Percentiles rank a stretch among this genome's conserved stretches.
Conservation (phyloP, 1,140 invertebrate species). For the Zelostemma sp. region DNA sequence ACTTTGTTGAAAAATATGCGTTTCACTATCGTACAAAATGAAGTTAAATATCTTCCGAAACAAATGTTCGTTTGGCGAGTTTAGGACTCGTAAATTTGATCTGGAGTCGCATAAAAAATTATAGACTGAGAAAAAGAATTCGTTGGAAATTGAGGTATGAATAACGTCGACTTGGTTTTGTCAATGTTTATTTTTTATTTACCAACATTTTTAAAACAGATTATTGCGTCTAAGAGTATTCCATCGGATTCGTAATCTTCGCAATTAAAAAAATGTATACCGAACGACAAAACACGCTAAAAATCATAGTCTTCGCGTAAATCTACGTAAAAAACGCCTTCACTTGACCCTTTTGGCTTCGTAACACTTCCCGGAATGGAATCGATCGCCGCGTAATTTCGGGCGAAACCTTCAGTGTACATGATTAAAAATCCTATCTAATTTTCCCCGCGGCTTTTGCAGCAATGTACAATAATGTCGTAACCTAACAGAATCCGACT, state of each 20-base stretch:
- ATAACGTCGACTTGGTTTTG: no score
- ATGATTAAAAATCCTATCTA: neutral
- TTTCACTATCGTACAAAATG: no score
- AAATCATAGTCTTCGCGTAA: neutral
- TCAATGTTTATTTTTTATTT: no score
- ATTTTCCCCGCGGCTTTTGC: neutral
- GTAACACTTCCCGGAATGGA: neutral
- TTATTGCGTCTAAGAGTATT: constrained; percentile 13
- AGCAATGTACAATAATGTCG: neutral
- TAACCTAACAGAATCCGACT: neutral
- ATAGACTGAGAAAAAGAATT: no score
- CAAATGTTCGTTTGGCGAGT: no score
- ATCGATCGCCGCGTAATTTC: neutral
- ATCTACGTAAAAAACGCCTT: neutral
- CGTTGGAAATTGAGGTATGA: no score
- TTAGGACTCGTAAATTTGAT: no score
- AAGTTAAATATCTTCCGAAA: no score
- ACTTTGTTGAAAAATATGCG: no score
- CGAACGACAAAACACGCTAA: neutral
- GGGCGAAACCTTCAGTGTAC: neutral
- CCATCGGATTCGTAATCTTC: constrained; percentile 2
- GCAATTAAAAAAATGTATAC: constrained; percentile 4
- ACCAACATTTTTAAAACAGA: constrained; percentile 11
- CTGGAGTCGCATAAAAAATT: no score
- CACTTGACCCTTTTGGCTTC: neutral